phyloP scores from a whole-genome alignment of 2,888 invertebrate species.

The Andrena fulva region DNA sequence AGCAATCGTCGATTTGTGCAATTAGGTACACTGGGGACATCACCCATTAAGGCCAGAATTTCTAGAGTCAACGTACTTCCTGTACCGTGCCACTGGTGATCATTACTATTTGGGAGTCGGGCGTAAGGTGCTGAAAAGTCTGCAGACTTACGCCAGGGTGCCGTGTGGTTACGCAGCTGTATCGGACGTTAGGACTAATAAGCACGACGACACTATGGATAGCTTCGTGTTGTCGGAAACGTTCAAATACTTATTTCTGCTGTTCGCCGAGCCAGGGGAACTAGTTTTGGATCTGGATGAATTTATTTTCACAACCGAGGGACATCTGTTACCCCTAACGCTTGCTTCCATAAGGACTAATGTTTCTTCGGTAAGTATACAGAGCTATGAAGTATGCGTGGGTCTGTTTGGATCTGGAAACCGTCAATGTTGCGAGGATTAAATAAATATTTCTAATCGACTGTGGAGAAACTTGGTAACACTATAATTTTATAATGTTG shows the following conservation, averaged over 20 bases:
- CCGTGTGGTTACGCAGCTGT: slow-evolving; percentile 98
- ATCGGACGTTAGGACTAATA: slow-evolving; percentile 96
- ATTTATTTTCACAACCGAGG: slow-evolving; percentile 97
- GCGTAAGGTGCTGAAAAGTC: slow-evolving; percentile 93
- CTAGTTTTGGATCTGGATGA: slow-evolving; percentile 93
- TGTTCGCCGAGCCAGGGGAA: slow-evolving; percentile 96
- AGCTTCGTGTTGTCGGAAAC: slow-evolving; percentile 99
- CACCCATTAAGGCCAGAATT: slow-evolving; percentile 99
- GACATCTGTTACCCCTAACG: slow-evolving; percentile 96
- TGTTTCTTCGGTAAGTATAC: slow-evolving; percentile 84
- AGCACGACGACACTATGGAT: slow-evolving; percentile 98
- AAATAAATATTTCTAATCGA: neutral
- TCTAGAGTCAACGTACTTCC: slow-evolving; percentile 98
- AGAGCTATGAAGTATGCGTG: no score
- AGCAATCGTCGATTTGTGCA: slow-evolving; percentile 8
- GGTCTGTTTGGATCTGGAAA: neutral
- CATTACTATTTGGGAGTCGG: slow-evolving; percentile 98
- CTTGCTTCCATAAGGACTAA: slow-evolving; percentile 89
- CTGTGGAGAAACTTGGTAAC: no score
- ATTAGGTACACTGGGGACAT: slow-evolving; percentile 98
- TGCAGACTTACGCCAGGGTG: slow-evolving; percentile 96
- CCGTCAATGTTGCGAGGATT: neutral
- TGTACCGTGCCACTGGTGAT: slow-evolving; percentile 97
- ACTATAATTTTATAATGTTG: neutral
- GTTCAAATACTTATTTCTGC: slow-evolving; percentile 97